Evolutionary conservation across 2,797 vertebrate species (phyloP), one percentile per base, ranked within the genome.

Genomic region (Euphonia xanthogaster): DNA sequence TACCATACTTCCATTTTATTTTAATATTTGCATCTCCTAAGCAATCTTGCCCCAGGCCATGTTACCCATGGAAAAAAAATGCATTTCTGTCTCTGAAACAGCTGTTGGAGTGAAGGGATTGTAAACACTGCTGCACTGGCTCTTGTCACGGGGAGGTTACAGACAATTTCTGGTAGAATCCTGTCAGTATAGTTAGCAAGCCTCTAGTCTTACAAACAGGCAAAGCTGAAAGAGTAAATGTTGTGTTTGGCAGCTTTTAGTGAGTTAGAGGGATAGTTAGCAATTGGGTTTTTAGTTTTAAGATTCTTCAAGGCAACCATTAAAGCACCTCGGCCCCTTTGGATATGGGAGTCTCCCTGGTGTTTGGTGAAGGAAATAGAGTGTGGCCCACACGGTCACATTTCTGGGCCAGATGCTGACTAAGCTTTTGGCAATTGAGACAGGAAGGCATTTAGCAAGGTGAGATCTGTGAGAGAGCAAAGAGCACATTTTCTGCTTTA

Each of bases 311-410:
- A 28, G 35, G 63, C 44, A 44, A 3, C 16, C 11, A 5, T 50
- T 74, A 47, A 86, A 62, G 9, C 16, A 14, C 22, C 23, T 30
- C 30, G 9, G 27, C 11, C 20, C 16, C 37, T 60, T 47, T 19
- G 28, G 12, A 19, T 58, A 7, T 23, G 1, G 0, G 9, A 2
- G 3, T n/a, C 33, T 81, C 24, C 30, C 35, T 25, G 20, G 10
- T 28, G 9, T 54, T 48, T 51, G 73, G 33, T 42, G 54, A 65
- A 75, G 39, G 39, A 13, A 3, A 7, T 1, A 2, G 45, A 48
- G 28, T 3, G 40, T 78, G 40, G 23, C 33, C 33, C 30, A 18
- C n/a, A 4, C 0, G 0, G 9, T 68, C 4, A 3, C 21, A 25
- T 50, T 81, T 48, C 35, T 50, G 66, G 27, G 24, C 30, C 51